Evolutionary conservation across 2,113 vertebrate species (phyloP).

Genomic region (Rallus limicola): DNA sequence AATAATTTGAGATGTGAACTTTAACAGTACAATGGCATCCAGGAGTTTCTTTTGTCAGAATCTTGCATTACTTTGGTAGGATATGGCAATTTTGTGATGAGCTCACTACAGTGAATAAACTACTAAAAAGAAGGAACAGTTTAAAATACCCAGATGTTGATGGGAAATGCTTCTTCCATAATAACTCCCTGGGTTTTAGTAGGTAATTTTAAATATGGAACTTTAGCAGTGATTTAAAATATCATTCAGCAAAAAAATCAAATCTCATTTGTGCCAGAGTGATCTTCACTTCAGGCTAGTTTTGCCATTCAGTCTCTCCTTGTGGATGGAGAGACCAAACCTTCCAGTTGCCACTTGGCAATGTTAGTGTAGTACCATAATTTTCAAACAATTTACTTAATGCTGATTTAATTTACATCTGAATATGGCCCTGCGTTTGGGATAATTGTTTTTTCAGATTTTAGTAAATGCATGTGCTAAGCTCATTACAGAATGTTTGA

Average conservation of each 20-base stretch:
- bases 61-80: neutral
- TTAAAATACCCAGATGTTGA: slow-evolving; percentile 35
- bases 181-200: slow-evolving; percentile 32
- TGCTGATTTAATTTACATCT: neutral
- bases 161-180: neutral
- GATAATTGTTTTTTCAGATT: neutral
- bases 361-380: neutral
- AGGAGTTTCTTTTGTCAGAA: neutral
- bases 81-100: neutral
- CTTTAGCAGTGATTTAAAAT: neutral
- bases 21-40: neutral
- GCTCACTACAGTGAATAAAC: neutral
- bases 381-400: neutral
- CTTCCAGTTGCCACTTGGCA: neutral
- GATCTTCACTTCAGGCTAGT: neutral
- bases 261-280: slow-evolving; percentile 25
- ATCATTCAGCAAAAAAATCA: neutral
- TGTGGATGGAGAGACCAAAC: neutral
- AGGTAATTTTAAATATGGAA: slow-evolving; percentile 52
- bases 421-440: rapidly evolving
- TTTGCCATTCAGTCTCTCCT: neutral
- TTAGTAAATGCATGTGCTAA: neutral
- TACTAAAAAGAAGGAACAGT: slow-evolving; percentile 41
- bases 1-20: neutral
- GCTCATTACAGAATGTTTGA: neutral